Evolutionary conservation across 1,140 invertebrate genomes (phyloP), one percentile per base, ranked within the genome.

Genomic region (Archegozetes longisetosus): DNA sequence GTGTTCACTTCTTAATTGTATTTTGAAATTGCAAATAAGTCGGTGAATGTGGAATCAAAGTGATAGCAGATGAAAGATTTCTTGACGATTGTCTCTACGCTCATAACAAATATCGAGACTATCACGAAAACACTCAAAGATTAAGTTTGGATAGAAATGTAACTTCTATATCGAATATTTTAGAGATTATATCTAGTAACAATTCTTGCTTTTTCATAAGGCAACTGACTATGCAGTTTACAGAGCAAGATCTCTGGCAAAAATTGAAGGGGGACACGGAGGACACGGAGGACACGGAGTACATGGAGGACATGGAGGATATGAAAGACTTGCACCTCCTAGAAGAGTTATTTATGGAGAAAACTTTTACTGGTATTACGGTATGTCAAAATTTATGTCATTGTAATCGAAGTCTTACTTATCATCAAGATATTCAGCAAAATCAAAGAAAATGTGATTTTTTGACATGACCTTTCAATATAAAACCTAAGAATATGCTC

Each of bases 281-380:
- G 49, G 49, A 6, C 17, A 6, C 23, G 49, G 50, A 23, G 48
- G 57, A 2, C 57, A 3, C 2, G 26, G 26, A 2, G 14, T 50
- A 40, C 57, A 24, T 24, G 46, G 26, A 2, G 49, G 49, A 6
- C 17, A 6, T 24, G 49, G 50, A 23, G 48, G 57, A 2, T 47
- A 3, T 2, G n/a, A n/a, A n/a, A n/a, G n/a, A n/a, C n/a, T n/a
- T n/a, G n/a, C n/a, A n/a, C n/a, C n/a, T n/a, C n/a, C n/a, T n/a
- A n/a, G n/a, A n/a, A 27, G 49, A 29, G 2, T 47, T 12, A 23
- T 58, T 40, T 40, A 9, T 22, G 57, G 57, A 6, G 57, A 58
- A 32, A 58, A 47, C 32, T 58, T 58, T 24, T 58, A 49, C 57
- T 58, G 48, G 46, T 58, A 58, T 27, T 58, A 58, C 32, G 57